Evolutionary conservation across 2,888 invertebrate species (phyloP), one percentile per base, ranked within the genome.

Genomic region (Cloeon dipterum): DNA sequence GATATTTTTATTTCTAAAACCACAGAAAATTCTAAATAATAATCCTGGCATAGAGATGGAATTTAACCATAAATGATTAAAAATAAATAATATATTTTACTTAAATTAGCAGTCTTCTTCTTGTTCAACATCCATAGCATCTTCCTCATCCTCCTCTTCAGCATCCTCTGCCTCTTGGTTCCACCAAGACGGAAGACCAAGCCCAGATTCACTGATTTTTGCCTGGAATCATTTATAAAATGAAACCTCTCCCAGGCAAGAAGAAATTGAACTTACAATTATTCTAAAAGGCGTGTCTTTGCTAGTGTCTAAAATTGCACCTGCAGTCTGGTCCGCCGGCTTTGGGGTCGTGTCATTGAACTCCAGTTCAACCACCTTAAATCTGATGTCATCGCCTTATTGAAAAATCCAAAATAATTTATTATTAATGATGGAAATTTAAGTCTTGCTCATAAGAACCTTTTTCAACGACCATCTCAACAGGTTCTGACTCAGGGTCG

Each of bases 401-500:
- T 21, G 21, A 7, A 21, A 7, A 21, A 21, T n/a, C n/a, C n/a
- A n/a, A n/a, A n/a, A n/a, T n/a, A n/a, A n/a, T n/a, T n/a, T n/a
- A n/a, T n/a, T n/a, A n/a, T n/a, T n/a, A n/a, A n/a, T n/a, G n/a
- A n/a, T n/a, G n/a, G n/a, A n/a, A n/a, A n/a, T n/a, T n/a, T n/a
- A n/a, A n/a, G n/a, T n/a, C n/a, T n/a, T n/a, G n/a, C n/a, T n/a
- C n/a, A 39, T 45, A 55, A 55, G 56, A 55, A 65, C 77, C 83
- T 47, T 78, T 72, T 55, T 94, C 93, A 88, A 94, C 89, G 51
- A 78, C 88, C 23, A 94, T 65, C 53, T 91, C 85, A 60, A 91
- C 91, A 50, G 74, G 76, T 45, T 70, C 70, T 39, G 68, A 71
- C 46, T 78, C 82, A 52, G 78, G 79, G 5, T 70, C 77, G 37